Evolutionary conservation across 1,140 invertebrate species (phyloP), one percentile per base, ranked within the genome.

Genomic region (Drosophila funebris): DNA sequence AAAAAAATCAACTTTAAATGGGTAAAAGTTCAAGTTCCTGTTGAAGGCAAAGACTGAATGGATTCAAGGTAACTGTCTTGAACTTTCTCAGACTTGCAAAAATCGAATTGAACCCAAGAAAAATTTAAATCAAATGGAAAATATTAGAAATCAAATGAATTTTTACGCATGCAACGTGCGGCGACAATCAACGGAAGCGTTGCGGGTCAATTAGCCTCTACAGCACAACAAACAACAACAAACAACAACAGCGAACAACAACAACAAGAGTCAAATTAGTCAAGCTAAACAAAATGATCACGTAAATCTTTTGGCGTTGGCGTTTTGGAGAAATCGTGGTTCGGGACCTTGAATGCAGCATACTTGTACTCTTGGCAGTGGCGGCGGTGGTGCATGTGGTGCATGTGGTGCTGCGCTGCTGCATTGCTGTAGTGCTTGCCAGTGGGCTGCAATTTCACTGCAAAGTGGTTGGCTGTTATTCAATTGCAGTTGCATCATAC

Each of bases 401-500:
- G 5, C 8, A n/a, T 31, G 29, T 44, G 39, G 18, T 67, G 78
- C 67, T 56, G 31, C 8, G 18, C 5, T 46, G 31, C 8, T 20
- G 50, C 3, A 3, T 22, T 22, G 31, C 16, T 20, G 50, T 14
- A 1, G 33, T 33, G 31, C 31, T 11, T 33, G 31, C 31, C 50
- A 22, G 29, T 62, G 44, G 53, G 71, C 67, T 53, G 73, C 70
- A 82, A 70, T 87, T 81, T 82, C 75, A 46, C 82, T 81, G 57
- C 48, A 57, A 20, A 5, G 36, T 29, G 62, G 20, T 43, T 52
- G 52, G 39, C 33, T 73, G 73, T 84, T 84, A 84, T 84, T 84
- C 76, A 84, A 84, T 87, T 69, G 78, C 78, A 78, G 43, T 87
- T 87, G 82, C 82, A 87, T 81, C 82, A 81, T 78, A 80, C 70